Evolutionary conservation across 2,797 vertebrate genomes (phyloP).

Genomic region (Tragelaphus oryx): DNA sequence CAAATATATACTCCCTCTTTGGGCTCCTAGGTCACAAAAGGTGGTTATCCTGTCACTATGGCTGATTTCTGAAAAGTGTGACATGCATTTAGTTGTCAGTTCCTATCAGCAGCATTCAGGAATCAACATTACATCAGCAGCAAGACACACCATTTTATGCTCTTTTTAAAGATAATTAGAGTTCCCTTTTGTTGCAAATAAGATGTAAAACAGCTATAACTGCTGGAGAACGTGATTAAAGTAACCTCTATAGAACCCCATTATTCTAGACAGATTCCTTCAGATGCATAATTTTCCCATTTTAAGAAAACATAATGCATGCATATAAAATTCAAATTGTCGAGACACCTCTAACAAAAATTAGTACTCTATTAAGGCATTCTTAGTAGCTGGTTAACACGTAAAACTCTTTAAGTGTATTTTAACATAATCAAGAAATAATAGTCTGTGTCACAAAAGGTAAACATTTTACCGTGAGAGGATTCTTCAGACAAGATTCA

Average conservation of each 20-base stretch:
- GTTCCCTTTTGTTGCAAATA: slow-evolving; percentile 91
- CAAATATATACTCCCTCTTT: slow-evolving; percentile 83
- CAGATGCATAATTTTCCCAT: slow-evolving; percentile 92
- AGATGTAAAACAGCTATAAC: slow-evolving; percentile 96
- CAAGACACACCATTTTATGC: slow-evolving; percentile 87
- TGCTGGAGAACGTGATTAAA: slow-evolving; percentile 96
- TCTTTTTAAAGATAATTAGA: slow-evolving; percentile 95
- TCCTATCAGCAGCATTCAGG: slow-evolving; percentile 90
- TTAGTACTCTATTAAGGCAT: slow-evolving; percentile 87
- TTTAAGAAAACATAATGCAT: slow-evolving; percentile 91
- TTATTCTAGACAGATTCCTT: slow-evolving; percentile 94
- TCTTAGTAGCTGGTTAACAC: slow-evolving; percentile 88
- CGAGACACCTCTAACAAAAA: slow-evolving; percentile 89
- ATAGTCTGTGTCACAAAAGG: slow-evolving; percentile 84
- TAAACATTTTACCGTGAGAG: slow-evolving; percentile 85
- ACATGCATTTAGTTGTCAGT: slow-evolving; percentile 93
- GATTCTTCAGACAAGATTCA: slow-evolving; percentile 80
- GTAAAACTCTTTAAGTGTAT: slow-evolving; percentile 87
- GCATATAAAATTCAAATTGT: slow-evolving; percentile 90
- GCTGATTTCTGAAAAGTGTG: slow-evolving; percentile 87
- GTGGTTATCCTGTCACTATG: slow-evolving; percentile 87
- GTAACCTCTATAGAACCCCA: slow-evolving; percentile 93
- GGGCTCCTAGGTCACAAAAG: slow-evolving; percentile 86
- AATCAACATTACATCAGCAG: slow-evolving; percentile 89
- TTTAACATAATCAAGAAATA: slow-evolving; percentile 89